A percentile compares a stretch with the other conserved stretches of the same genome.
These are phyloP conservation scores for Spialia ferax DNA, from an alignment of 2,888 invertebrate genomes.

Conservation along the genomic window DNA sequence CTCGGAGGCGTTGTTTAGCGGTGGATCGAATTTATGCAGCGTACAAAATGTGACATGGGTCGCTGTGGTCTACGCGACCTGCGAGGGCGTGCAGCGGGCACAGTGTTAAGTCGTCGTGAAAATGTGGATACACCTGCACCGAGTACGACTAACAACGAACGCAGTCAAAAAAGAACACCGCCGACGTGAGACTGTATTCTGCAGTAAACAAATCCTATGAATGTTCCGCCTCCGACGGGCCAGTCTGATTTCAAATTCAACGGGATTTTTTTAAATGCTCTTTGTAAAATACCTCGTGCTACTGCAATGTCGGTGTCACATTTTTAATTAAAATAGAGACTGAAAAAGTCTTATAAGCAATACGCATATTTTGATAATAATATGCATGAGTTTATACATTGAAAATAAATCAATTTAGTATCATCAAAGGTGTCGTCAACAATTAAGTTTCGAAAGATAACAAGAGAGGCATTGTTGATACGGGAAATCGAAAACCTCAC, in stretches of 20 bases:
- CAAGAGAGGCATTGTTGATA: conserved; percentile 41
- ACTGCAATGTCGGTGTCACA: conserved; percentile 12
- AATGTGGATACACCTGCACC: conserved; percentile 50
- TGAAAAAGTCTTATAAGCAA: background rate
- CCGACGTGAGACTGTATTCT: conserved; percentile 28
- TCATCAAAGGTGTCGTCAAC: no score
- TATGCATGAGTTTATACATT: no score
- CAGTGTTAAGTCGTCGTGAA: conserved; percentile 48
- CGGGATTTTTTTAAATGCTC: conserved; percentile 16
- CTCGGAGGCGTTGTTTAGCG: conserved; percentile 77
- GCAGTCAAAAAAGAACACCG: conserved; percentile 29
- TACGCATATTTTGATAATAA: no score
- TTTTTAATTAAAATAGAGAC: conserved; percentile 7
- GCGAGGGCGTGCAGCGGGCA: conserved; percentile 40
- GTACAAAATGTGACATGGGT: conserved; percentile 64
- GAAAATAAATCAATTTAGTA: no score
- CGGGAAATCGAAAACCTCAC: conserved; percentile 44
- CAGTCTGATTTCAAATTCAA: conserved; percentile 25
- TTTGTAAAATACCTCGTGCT: conserved; percentile 4
- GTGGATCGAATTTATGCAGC: conserved; percentile 70
- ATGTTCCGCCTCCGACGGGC: conserved; percentile 28
- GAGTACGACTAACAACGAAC: conserved; percentile 36
- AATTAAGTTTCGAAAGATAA: no score
- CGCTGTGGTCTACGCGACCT: conserved; percentile 56
- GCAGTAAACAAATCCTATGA: conserved; percentile 39